Base-by-base conservation (phyloP, 1,140 invertebrate species). In the Aphelinus atriplicis region DNA sequence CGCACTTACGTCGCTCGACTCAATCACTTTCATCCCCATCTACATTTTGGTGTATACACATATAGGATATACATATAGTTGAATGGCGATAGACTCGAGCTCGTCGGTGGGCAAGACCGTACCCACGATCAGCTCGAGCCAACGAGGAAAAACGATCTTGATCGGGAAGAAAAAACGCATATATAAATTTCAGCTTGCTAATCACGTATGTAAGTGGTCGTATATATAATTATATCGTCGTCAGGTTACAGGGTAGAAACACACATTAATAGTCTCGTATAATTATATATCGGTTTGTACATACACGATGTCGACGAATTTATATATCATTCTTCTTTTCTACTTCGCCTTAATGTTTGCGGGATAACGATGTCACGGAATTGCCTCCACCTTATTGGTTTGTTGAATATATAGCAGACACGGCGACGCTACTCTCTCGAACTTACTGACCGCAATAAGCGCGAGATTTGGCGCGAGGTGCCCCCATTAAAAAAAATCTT, bases 381-480 rank as follows among this genome's bases (percentile, higher is more conserved):
- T 67, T 43, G 45, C 50, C 48, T 47, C 42, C 6, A 10, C 2
- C 67, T 6, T 47, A 47, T 45, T 9, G 7, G 43, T 58, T 58
- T 69, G 57, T 6, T 7, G 4, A 65, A 46, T 7, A 5, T 43
- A 55, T 43, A 51, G 46, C 1, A 56, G 7, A 7, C 6, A 26
- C 53, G 3, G 1, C 48, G 55, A 9, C n/a, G 4, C 46, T 70
- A 75, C 46, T 63, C 48, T 70, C 61, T 75, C 67, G 55, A 57
- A 43, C 61, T 75, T 70, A 75, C 70, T 10, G 61, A 70, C 73
- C 61, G 73, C 60, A 46, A 75, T 75, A 75, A 75, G 67, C 67
- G 42, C 51, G 61, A 75, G 9, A 70, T 75, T 75, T 75, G 3
- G 26, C 3, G 42, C n/a, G 3, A 3, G 6, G 26, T 56, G 56